Base-by-base conservation (phyloP, 1,140 invertebrate genomes). In the Panulirus ornatus region DNA sequence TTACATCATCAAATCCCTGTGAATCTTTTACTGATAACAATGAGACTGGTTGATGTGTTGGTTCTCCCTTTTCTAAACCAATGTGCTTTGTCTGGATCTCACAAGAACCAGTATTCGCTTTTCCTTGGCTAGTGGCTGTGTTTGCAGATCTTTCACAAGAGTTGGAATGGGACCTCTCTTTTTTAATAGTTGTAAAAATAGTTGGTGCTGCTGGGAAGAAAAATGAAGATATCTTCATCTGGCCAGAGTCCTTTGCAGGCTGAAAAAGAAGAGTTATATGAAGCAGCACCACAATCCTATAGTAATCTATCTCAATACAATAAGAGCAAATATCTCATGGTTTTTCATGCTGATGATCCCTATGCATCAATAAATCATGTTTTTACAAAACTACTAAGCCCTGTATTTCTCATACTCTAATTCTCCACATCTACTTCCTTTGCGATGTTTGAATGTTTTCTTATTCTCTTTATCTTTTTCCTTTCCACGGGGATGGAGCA, bases 171-270 rank as follows among this genome's bases (percentile, higher is more conserved):
- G 19, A 22, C 5, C n/a, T 30, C n/a, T 66, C 58, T 66, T 11
- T 66, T 6, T 6, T 30, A n/a, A n/a, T n/a, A n/a, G n/a, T n/a
- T n/a, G n/a, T n/a, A n/a, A n/a, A n/a, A n/a, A n/a, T n/a, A n/a
- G n/a, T n/a, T 16, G 54, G 54, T 34, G 30, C 36, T 54, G 79
- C 16, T 8, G 54, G 30, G 22, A 54, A 38, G 58, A 83, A 83
- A 63, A 63, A 83, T 38, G 79, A 83, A 2, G 79, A 83, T 36
- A 83, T 83, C 38, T 83, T 83, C 51, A 22, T 83, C 34, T 83
- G 79, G 38, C 75, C 75, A 76, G 19, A 2, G 16, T 66, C 11
- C 34, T 66, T 83, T 30, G 51, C 8, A 63, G 34, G 34, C 79
- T 83, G 36, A 16, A 83, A 66, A 19, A 66, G 14, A 66, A 30